A percentile compares a stretch with the other conserved stretches of the same genome.
Evolutionary conservation across 2,888 invertebrate species (phyloP).

Genomic region (Caenorhabditis virilis): DNA sequence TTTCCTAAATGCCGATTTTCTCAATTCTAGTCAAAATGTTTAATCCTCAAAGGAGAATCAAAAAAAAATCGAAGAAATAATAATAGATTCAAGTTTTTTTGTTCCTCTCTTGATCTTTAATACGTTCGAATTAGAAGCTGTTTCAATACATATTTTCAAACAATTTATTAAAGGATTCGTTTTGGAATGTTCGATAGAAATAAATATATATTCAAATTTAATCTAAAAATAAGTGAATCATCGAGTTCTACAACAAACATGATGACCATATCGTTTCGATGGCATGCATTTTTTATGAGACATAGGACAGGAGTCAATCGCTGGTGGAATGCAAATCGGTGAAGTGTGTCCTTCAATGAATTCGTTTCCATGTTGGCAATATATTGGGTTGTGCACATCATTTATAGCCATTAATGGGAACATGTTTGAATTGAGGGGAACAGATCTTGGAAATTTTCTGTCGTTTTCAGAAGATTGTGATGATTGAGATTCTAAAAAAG

Average conservation of each 20-base stretch:
- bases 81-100: too few relatives aligned
- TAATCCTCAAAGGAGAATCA: neutral
- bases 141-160: too few relatives aligned
- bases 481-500: conserved; percentile 14
- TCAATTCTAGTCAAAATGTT: conserved; percentile 1
- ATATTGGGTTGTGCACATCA: too few relatives aligned
- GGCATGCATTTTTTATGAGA: conserved; percentile 35
- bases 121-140: too few relatives aligned
- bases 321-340: conserved; percentile 47
- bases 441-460: conserved; percentile 33
- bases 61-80: neutral
- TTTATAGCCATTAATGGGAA: too few relatives aligned
- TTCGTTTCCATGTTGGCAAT: too few relatives aligned
- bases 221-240: conserved; percentile 9
- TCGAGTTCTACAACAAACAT: conserved; percentile 23
- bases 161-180: neutral
- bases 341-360: neutral
- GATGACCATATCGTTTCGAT: conserved; percentile 19
- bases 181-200: neutral
- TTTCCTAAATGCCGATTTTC: too few relatives aligned
- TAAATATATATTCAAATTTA: conserved; percentile 11
- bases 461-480: conserved; percentile 14
- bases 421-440: conserved; percentile 20
- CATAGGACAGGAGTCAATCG: conserved; percentile 49
- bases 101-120: too few relatives aligned